phyloP scores from a whole-genome alignment of 2,797 vertebrate species.

The Carapus acus region DNA sequence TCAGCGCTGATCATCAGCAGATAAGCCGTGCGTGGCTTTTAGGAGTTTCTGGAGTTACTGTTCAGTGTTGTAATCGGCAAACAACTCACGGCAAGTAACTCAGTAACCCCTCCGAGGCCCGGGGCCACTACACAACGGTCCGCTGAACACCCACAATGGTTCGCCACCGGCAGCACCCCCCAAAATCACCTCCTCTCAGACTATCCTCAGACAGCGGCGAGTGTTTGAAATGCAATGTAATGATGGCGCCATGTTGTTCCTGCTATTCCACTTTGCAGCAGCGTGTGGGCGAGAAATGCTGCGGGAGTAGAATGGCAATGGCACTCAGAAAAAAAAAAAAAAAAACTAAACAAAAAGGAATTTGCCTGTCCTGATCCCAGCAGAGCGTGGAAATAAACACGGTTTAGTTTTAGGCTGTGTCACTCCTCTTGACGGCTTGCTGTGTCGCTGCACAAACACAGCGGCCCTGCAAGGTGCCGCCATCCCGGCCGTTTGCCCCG shows the following conservation, averaged over 20 bases:
- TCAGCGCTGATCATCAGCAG: neutral
- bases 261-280: neutral
- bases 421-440: slow-evolving; percentile 8
- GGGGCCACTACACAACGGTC: slow-evolving; percentile 1
- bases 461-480: neutral
- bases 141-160: slow-evolving; percentile 8
- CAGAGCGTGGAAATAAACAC: neutral
- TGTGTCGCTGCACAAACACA: neutral
- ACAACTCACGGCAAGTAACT: neutral
- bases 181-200: neutral
- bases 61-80: neutral
- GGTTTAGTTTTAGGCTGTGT: neutral
- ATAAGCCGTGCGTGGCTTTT: neutral
- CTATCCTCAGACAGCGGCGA: neutral
- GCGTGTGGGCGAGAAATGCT: neutral
- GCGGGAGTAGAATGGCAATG: neutral
- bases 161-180: neutral
- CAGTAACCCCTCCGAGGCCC: neutral
- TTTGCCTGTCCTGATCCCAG: neutral
- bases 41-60: neutral
- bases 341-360: no score
- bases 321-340: no score
- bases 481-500: no score
- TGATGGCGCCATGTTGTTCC: neutral
- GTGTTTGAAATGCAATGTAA: neutral